These are phyloP conservation scores for Trachymyrmex septentrionalis DNA, from an alignment of 1,140 invertebrate species.

Conservation along the genomic window DNA sequence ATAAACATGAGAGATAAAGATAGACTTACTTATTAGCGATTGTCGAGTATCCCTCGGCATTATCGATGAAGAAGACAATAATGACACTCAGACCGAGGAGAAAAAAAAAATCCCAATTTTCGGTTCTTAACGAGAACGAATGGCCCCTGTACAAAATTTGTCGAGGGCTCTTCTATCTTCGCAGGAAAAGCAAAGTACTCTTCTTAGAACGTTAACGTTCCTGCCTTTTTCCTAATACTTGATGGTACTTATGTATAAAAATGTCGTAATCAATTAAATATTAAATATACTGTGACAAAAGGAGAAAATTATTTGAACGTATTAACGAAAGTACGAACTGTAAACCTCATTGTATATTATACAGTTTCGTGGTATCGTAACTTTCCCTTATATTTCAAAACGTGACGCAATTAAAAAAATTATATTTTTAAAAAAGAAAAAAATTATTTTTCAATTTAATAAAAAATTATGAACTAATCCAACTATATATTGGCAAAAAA, in stretches of 20 bases:
- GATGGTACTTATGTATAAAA: neutral
- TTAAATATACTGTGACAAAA: neutral
- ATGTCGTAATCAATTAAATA: neutral
- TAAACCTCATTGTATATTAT: neutral
- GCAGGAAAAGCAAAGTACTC: slow-evolving; percentile 41
- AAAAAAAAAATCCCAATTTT: slow-evolving; percentile 38
- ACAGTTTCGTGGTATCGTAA: neutral
- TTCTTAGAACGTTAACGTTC: slow-evolving; percentile 2
- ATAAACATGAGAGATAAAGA: slow-evolving; percentile 57
- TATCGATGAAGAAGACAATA: slow-evolving; percentile 66
- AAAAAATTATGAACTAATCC: no score
- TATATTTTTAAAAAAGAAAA: no score
- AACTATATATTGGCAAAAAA: no score
- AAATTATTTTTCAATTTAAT: no score
- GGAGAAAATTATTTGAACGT: neutral
- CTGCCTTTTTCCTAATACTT: neutral
- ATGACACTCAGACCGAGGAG: slow-evolving; percentile 50
- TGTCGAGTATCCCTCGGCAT: slow-evolving; percentile 59
- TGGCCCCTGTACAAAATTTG: slow-evolving; percentile 57
- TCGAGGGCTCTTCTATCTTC: slow-evolving; percentile 34
- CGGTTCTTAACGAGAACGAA: slow-evolving; percentile 25
- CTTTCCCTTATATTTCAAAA: no score
- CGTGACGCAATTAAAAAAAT: no score
- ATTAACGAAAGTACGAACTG: neutral
- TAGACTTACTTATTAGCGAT: slow-evolving; percentile 71